Conservation (phyloP, 2,888 invertebrate genomes). For the Epinotia demarniana region DNA sequence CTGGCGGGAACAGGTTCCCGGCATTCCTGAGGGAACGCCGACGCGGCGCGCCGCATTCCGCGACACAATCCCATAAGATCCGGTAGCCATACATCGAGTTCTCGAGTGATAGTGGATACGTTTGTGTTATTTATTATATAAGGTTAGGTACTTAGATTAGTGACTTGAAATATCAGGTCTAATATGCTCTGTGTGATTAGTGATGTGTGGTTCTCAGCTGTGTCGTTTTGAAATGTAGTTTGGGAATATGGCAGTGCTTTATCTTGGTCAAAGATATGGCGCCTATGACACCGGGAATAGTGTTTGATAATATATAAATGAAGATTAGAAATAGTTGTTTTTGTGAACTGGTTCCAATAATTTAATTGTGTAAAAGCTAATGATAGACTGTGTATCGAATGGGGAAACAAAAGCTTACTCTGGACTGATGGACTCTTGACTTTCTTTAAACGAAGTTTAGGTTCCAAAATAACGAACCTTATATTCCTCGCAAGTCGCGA, state of each 20-base stretch:
- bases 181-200: neutral
- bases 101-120: neutral
- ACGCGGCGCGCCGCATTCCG: constrained; percentile 55
- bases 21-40: constrained; percentile 80
- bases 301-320: no score
- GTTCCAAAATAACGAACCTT: neutral
- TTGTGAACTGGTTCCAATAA: no score
- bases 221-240: neutral
- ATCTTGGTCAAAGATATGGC: neutral
- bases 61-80: constrained; percentile 57
- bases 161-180: neutral
- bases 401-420: no score
- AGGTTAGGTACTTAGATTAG: neutral
- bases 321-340: no score
- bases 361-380: no score
- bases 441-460: no score
- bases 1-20: constrained; percentile 66
- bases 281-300: no score
- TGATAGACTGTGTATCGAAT: no score
- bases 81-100: neutral
- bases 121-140: neutral
- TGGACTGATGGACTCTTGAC: no score
- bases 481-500: neutral
- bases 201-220: constrained; percentile 1
- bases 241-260: neutral